Percentiles rank a stretch among this genome's conserved stretches.
These are phyloP conservation scores for Hyalella azteca DNA, from an alignment of 2,888 invertebrate species.

Conservation along the genomic window DNA sequence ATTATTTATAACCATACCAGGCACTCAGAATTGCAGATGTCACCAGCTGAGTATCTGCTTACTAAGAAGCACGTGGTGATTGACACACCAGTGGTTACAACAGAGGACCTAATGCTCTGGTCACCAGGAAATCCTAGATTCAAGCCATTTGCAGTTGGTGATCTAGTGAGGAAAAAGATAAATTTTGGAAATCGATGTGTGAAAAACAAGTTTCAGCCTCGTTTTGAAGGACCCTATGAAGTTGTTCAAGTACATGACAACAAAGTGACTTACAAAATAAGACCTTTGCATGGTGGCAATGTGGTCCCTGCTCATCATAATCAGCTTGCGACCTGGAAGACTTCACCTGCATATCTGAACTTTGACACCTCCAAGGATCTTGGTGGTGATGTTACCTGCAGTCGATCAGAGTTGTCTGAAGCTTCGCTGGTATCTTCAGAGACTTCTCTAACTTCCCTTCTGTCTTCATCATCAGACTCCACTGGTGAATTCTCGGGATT, in stretches of 20 bases:
- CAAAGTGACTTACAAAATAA: neutral
- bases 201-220: neutral
- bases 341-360: neutral
- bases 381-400: neutral
- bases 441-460: neutral
- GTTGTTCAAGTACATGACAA: neutral
- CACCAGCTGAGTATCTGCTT: conserved; percentile 15
- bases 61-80: neutral
- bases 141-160: neutral
- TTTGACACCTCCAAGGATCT: neutral
- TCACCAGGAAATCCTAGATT: no score
- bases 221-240: neutral
- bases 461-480: neutral
- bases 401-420: neutral
- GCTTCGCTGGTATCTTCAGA: neutral
- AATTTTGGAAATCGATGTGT: neutral
- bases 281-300: no score
- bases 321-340: neutral
- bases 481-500: neutral
- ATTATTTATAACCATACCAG: neutral
- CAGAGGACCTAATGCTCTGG: no score
- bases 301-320: neutral
- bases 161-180: neutral
- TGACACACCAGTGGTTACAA: neutral
- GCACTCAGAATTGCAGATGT: neutral